phyloP scores from a whole-genome alignment of 2,888 invertebrate genomes.

The Andrena camellia region DNA sequence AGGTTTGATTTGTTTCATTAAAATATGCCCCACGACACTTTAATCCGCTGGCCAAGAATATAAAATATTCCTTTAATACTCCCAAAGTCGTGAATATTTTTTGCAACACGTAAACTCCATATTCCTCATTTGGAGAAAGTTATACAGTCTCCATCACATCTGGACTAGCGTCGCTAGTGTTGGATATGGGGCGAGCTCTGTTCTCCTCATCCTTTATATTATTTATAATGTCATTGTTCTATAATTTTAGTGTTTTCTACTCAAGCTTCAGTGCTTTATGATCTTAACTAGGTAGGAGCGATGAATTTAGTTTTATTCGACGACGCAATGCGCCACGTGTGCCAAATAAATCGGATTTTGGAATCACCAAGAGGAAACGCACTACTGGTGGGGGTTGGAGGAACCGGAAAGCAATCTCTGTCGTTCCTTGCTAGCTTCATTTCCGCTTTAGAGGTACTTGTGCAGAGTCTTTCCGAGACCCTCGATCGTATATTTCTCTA shows the following conservation, averaged over 20 bases:
- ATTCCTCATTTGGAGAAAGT: no score
- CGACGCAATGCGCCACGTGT: slow-evolving; percentile 97
- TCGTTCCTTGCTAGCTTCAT: slow-evolving; percentile 96
- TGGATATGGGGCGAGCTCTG: no score
- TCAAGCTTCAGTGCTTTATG: neutral
- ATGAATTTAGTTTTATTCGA: slow-evolving; percentile 98
- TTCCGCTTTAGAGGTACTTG: slow-evolving; percentile 90
- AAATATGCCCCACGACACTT: no score
- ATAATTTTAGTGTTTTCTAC: neutral
- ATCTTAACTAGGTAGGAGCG: slow-evolving; percentile 87
- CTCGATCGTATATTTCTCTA: neutral
- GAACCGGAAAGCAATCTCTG: slow-evolving; percentile 97
- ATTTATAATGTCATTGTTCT: neutral
- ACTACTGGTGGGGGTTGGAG: slow-evolving; percentile 96
- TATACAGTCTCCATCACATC: no score
- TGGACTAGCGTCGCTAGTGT: no score
- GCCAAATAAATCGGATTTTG: slow-evolving; percentile 96
- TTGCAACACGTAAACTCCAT: no score
- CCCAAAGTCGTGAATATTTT: no score
- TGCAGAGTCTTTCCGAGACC: neutral
- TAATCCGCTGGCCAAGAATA: no score
- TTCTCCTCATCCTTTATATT: neutral
- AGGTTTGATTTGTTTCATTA: no score
- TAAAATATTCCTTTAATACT: no score
- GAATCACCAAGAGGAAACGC: slow-evolving; percentile 97